phyloP scores from a whole-genome alignment of 1,140 invertebrate species.

The Chionoecetes opilio region DNA sequence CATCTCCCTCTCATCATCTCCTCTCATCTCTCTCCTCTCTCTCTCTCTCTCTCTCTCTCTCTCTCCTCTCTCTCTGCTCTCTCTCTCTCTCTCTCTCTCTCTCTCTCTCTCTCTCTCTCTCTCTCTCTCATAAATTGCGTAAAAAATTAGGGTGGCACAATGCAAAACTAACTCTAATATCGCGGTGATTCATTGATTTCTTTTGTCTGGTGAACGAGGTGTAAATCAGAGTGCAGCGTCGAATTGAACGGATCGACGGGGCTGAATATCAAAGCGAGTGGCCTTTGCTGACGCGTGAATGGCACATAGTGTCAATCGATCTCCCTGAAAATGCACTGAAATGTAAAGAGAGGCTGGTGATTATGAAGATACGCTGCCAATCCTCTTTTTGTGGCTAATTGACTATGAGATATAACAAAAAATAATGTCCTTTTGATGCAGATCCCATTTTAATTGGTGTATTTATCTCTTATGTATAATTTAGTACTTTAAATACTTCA shows the following conservation, averaged over 20 bases:
- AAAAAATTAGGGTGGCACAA: not conserved
- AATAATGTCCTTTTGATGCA: not conserved
- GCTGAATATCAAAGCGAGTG: constrained; percentile 17
- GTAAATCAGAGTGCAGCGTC: not conserved
- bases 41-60: not conserved
- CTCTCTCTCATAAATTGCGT: not conserved
- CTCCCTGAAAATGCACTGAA: not conserved
- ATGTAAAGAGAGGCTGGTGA: constrained; percentile 16
- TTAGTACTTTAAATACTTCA: not conserved
- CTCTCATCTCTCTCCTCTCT: too few relatives aligned
- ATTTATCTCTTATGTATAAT: not conserved
- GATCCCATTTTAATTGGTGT: not conserved
- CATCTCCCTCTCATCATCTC: not conserved
- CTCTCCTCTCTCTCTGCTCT: constrained; percentile 4
- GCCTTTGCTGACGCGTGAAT: not conserved
- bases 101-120: not conserved
- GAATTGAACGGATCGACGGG: not conserved
- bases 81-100: too few relatives aligned
- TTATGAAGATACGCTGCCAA: not conserved
- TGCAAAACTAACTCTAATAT: not conserved
- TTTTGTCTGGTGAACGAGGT: constrained; percentile 9
- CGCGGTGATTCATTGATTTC: not conserved
- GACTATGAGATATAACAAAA: not conserved
- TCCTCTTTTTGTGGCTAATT: not conserved
- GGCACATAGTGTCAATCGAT: constrained; percentile 19